Percentiles rank a stretch among this genome's conserved stretches.
phyloP scores from a whole-genome alignment of 2,797 vertebrate genomes.

The Intellagama lesueurii region DNA sequence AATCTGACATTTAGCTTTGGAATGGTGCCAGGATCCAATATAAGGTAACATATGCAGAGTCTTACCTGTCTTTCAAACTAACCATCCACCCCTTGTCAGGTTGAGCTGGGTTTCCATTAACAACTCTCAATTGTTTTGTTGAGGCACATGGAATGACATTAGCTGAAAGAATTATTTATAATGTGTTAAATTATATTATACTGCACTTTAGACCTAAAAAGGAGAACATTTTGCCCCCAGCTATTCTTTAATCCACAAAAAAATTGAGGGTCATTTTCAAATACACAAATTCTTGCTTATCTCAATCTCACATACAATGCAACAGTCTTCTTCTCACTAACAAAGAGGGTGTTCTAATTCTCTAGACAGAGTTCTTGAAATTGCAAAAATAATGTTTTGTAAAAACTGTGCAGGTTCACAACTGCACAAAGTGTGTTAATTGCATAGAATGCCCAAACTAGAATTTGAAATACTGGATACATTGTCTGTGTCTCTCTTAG shows the following conservation, averaged over 20 bases:
- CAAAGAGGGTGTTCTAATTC: no score
- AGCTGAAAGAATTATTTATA: constrained; percentile 72
- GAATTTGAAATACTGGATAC: no score
- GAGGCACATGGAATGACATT: constrained; percentile 80
- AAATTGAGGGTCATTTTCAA: background rate
- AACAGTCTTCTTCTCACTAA: no score
- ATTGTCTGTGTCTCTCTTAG: no score
- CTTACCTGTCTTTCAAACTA: constrained; percentile 89
- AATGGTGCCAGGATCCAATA: background rate
- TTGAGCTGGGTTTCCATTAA: constrained; percentile 90
- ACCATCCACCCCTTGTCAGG: constrained; percentile 96
- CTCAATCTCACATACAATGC: no score
- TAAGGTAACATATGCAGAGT: background rate
- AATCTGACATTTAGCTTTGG: background rate
- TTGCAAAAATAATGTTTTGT: no score
- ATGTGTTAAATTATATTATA: background rate
- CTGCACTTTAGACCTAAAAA: background rate
- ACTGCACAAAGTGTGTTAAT: no score
- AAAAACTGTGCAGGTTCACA: no score
- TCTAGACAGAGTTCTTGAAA: no score
- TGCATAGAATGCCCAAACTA: no score
- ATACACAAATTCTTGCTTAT: no score
- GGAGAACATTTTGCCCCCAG: background rate
- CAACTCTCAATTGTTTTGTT: constrained; percentile 87
- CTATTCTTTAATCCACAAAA: background rate